A percentile compares a stretch with the other conserved stretches of the same genome.
Conservation (phyloP, 2,888 invertebrate genomes). For the Lysandra coridon region DNA sequence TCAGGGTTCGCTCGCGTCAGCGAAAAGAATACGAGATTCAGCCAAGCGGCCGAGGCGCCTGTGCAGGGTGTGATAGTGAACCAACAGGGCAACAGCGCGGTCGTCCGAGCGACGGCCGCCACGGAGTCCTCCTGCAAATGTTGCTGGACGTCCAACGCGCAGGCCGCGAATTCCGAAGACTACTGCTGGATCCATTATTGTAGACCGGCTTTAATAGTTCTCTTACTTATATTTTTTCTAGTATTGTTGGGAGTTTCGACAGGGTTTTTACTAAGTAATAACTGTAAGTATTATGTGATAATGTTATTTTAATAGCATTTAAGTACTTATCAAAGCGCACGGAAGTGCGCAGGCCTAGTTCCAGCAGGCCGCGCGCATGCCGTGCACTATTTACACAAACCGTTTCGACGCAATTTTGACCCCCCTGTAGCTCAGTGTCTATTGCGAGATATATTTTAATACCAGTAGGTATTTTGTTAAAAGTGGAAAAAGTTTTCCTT, state of each 20-base stretch:
- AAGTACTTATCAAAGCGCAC: not conserved
- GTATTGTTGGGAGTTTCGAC: conserved; percentile 79
- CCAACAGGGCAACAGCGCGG: conserved; percentile 76
- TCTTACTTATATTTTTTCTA: conserved; percentile 77
- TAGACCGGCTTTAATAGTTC: conserved; percentile 75
- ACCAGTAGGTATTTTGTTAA: too few relatives aligned
- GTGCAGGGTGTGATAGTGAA: conserved; percentile 77
- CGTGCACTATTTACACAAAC: too few relatives aligned
- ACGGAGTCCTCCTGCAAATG: conserved; percentile 62
- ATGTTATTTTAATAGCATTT: not conserved
- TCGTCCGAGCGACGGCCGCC: conserved; percentile 59
- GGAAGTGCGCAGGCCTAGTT: too few relatives aligned
- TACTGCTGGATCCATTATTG: conserved; percentile 79
- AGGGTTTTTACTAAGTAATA: conserved; percentile 80
- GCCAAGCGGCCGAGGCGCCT: conserved; percentile 70
- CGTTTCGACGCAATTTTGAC: too few relatives aligned
- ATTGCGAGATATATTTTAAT: too few relatives aligned
- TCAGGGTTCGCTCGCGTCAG: conserved; percentile 71
- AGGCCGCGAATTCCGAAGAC: conserved; percentile 71
- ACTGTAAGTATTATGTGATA: conserved; percentile 69
- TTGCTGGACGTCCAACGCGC: conserved; percentile 62
- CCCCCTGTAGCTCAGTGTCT: too few relatives aligned
- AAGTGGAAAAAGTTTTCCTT: too few relatives aligned
- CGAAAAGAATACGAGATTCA: conserved; percentile 66
- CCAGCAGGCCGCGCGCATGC: too few relatives aligned